Conservation (phyloP, 1,140 invertebrate genomes). For the Drepana arcuata region DNA sequence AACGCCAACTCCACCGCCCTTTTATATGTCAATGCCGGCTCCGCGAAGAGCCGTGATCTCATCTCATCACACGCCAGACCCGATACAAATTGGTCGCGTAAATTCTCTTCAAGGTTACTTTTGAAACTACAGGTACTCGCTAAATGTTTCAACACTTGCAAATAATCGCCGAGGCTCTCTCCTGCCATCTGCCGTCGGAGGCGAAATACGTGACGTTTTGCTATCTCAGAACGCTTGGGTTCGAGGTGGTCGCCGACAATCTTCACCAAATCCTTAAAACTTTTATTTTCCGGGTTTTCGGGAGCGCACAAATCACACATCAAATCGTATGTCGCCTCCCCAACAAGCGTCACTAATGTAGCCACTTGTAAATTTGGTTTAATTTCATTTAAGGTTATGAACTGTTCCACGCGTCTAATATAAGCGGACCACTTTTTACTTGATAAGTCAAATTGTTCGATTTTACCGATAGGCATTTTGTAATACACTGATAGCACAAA, state of each 20-base stretch:
- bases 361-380: too few species aligned
- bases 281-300: too few species aligned
- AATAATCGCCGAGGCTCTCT: not conserved
- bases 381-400: slow-evolving; percentile 6
- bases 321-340: too few species aligned
- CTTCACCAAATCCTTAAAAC: slow-evolving; percentile 8
- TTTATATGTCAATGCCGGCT: slow-evolving; percentile 9
- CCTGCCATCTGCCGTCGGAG: not conserved
- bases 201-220: slow-evolving; percentile 5
- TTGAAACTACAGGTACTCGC: slow-evolving; percentile 2
- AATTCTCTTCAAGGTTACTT: too few species aligned
- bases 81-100: too few species aligned
- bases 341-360: too few species aligned
- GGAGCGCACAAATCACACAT: too few species aligned
- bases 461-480: slow-evolving; percentile 16
- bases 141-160: slow-evolving; percentile 2
- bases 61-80: slow-evolving; percentile 19
- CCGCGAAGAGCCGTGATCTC: slow-evolving; percentile 15
- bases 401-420: slow-evolving; percentile 7
- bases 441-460: slow-evolving; percentile 10
- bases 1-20: slow-evolving; percentile 14
- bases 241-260: slow-evolving; percentile 10
- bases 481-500: not conserved
- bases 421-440: slow-evolving; percentile 10
- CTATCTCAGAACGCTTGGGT: slow-evolving; percentile 11